Conservation (phyloP, 1,140 invertebrate genomes). For the Lasioglossum baleicum region DNA sequence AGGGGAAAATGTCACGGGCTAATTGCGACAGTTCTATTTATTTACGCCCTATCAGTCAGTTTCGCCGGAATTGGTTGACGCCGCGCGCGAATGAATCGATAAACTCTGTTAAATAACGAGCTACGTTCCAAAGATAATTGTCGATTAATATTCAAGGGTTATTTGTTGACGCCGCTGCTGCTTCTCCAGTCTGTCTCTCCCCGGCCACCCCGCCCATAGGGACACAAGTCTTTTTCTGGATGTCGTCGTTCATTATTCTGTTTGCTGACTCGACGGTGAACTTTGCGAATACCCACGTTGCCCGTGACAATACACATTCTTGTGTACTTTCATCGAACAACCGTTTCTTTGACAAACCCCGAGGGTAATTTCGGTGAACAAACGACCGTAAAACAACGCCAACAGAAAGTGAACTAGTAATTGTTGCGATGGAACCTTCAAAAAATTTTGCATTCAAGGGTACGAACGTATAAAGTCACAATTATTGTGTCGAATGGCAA, state of each 20-base stretch:
- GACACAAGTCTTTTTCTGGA: neutral
- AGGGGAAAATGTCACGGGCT: neutral
- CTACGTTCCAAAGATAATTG: constrained; percentile 1
- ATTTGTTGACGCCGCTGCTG: constrained; percentile 1
- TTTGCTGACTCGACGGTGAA: neutral
- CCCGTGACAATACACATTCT: constrained; percentile 9
- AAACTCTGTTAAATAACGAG: constrained; percentile 15
- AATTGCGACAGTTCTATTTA: constrained; percentile 1
- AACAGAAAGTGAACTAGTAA: neutral
- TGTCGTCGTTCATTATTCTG: neutral
- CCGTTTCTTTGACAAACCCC: neutral
- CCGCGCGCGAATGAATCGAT: neutral
- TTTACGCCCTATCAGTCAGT: neutral
- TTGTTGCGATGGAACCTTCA: neutral
- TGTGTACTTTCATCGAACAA: constrained; percentile 7
- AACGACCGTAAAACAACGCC: neutral
- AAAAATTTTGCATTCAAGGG: too few species aligned
- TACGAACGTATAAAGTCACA: too few species aligned
- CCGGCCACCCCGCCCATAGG: neutral
- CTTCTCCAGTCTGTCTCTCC: neutral
- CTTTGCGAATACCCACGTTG: neutral
- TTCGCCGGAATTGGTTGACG: neutral
- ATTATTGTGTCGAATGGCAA: too few species aligned
- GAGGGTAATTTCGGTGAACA: neutral
- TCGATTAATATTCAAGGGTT: constrained; percentile 15